Base-by-base conservation (phyloP, 2,113 vertebrate genomes). In the Dolichallabes microphthalmus region DNA sequence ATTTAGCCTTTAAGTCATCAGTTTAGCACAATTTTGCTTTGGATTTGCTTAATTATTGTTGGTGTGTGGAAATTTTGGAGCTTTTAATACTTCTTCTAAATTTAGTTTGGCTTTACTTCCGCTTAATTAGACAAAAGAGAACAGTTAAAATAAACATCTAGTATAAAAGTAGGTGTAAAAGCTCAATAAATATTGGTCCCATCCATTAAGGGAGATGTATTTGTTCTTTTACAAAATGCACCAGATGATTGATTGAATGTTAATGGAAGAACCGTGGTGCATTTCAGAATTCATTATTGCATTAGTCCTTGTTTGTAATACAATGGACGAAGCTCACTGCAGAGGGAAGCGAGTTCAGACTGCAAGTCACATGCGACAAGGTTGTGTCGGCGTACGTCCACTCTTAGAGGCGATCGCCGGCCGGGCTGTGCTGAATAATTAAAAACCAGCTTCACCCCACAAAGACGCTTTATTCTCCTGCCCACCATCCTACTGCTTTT, bases 371-470 rank as follows among this genome's bases (percentile, higher is more conserved):
- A 79, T 12, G 14, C 61, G 32, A 45, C 50, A 63, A 77, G 77
- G 39, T 50, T 58, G 11, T 73, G 17, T 69, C 71, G 39, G 45
- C 20, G 32, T 27, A 13, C 58, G 0, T 61, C 13, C 12, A 20
- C 73, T 83, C 76, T 39, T 61, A 64, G 82, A 87, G 61, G 58
- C 60, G 82, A 88, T 87, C 50, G 76, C 83, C 76, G 88, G 79
- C 88, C 64, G 32, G 75, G 85, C 27, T 45, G 19, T 85, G 57
- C 64, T 89, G 80, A 89, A 90, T 90, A 90, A 90, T 90, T 90
- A 87, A 90, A 45, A 87, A 78, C n/a, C 84, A 82, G 86, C 66
- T 85, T 75, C 9, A n/a, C 52, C 77, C 45, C 79, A 80, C 82
- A 84, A 84, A 84, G 85, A 77, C n/a, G 17, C 82, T 75, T 85